These are phyloP conservation scores for Vidua chalybeata DNA, from an alignment of 2,113 vertebrate species.

Conservation along the genomic window DNA sequence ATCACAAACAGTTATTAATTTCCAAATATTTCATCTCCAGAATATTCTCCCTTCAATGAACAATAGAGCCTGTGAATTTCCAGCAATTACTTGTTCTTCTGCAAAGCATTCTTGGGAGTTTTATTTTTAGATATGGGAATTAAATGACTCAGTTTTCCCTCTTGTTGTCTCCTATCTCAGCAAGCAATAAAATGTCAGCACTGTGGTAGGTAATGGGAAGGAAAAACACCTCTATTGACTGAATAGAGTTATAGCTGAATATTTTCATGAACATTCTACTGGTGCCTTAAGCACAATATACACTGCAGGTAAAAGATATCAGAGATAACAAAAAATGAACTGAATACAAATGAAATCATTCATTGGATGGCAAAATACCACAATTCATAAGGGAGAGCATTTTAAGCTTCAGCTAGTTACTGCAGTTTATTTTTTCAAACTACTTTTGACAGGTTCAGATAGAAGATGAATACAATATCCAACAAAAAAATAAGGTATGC, in stretches of 20 bases:
- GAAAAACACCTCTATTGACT: slow-evolving; percentile 61
- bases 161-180: slow-evolving; percentile 61
- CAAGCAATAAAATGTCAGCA: slow-evolving; percentile 70
- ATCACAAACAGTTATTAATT: slow-evolving; percentile 34
- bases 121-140: slow-evolving; percentile 65
- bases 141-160: slow-evolving; percentile 70
- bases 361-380: slow-evolving; percentile 20
- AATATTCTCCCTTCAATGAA: slow-evolving; percentile 39
- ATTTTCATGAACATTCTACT: slow-evolving; percentile 42
- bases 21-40: slow-evolving; percentile 58
- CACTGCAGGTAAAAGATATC: slow-evolving; percentile 37
- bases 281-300: slow-evolving; percentile 52
- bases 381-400: slow-evolving; percentile 5
- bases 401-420: not conserved
- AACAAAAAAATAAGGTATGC: not conserved
- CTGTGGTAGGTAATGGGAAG: slow-evolving; percentile 59
- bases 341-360: slow-evolving; percentile 53
- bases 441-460: not conserved
- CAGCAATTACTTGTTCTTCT: slow-evolving; percentile 63
- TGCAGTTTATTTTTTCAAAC: not conserved
- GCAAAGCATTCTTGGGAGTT: slow-evolving; percentile 46
- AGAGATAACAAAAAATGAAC: slow-evolving; percentile 30
- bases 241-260: slow-evolving; percentile 62
- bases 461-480: not conserved
- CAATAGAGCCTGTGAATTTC: slow-evolving; percentile 25